A percentile compares a stretch with the other conserved stretches of the same genome.
These are phyloP conservation scores for Escarpia spicata DNA, from an alignment of 2,888 invertebrate species.

Conservation along the genomic window DNA sequence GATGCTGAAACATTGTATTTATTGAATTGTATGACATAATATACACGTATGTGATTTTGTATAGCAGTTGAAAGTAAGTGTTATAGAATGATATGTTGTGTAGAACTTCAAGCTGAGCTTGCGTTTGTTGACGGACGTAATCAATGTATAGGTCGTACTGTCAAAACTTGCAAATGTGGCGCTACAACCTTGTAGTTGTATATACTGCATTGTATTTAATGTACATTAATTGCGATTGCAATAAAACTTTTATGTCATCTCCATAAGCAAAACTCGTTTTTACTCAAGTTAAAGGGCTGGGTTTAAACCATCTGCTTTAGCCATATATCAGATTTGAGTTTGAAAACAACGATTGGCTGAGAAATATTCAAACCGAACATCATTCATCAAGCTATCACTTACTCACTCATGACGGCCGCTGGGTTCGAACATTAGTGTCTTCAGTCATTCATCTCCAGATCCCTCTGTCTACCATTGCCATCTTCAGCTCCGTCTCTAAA, in stretches of 20 bases:
- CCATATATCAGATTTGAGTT: no score
- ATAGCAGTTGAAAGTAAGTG: neutral
- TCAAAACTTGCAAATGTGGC: neutral
- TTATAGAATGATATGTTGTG: neutral
- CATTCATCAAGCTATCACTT: no score
- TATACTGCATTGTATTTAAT: neutral
- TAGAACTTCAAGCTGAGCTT: neutral
- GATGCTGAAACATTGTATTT: neutral
- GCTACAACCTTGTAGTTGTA: neutral
- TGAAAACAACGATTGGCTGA: no score
- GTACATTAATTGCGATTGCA: neutral
- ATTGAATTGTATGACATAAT: neutral
- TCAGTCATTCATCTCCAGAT: no score
- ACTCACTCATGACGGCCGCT: no score
- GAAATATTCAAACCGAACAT: no score
- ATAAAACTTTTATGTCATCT: constrained; percentile 10
- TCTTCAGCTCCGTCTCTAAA: no score
- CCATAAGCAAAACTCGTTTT: neutral
- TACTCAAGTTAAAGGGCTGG: neutral
- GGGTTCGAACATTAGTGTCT: no score
- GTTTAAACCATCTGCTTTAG: no score
- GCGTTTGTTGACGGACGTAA: neutral
- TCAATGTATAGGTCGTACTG: neutral
- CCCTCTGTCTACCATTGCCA: no score
- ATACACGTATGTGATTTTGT: constrained; percentile 12